Base-by-base conservation (phyloP, 2,888 invertebrate genomes). In the Bombylius discolor region DNA sequence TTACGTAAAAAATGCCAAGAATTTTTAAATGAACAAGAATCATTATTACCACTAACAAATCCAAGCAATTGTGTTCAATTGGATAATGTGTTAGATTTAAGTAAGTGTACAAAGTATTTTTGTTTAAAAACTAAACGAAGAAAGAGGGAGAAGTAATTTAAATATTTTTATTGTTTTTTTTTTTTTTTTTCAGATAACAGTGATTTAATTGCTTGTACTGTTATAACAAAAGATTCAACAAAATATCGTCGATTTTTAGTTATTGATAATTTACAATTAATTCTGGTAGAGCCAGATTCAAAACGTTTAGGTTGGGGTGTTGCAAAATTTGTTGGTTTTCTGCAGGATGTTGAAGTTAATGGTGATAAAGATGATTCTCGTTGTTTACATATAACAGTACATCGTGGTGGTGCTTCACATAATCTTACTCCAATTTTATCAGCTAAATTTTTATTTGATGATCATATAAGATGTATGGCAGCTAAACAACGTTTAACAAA, bases 381-480 rank as follows among this genome's bases (percentile, higher is more conserved):
- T 8, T 94, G 95, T 66, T 80, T 99, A 32, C 94, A 96, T 68
- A 82, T 99, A 53, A 93, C 93, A 0, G 89, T 97, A 42, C 93
- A 96, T 73, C 85, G 89, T 64, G 89, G 89, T 1, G 71, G 72
- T 1, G 78, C 77, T 0, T 80, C 84, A 0, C 76, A 83, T 33
- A 85, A 86, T 55, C 78, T 87, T 51, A 82, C 87, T 0, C 88
- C 92, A 1, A 73, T 93, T n/a, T 75, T 95, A 9, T 83, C 89
- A 5, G 91, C 94, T 11, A 93, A 89, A 73, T 97, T 99, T 74
- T 83, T 97, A 59, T 99, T 99, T 71, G 98, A 99, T 70, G 99
- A 99, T 77, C 97, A 98, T 70, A 99, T 99, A 63, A 81, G 98
- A 39, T 98, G 97, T 69, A 96, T 98, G 96, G 97, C 98, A 23